Evolutionary conservation across 1,140 invertebrate species (phyloP).

Genomic region (Phymorhynchus buccinoides): DNA sequence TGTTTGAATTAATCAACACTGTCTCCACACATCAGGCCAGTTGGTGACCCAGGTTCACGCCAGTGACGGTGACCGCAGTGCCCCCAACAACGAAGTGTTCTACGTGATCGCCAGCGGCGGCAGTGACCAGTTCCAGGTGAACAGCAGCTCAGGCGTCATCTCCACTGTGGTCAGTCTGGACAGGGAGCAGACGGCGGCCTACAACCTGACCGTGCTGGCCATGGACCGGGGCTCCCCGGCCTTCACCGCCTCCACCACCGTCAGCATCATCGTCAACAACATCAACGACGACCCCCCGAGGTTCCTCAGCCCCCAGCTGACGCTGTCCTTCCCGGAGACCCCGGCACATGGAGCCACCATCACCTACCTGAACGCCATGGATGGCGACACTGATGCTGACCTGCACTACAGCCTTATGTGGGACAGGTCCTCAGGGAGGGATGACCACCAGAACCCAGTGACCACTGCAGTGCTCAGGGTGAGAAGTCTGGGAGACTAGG

Average conservation of each 20-base stretch:
- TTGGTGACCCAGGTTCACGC: constrained; percentile 46
- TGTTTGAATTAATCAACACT: neutral
- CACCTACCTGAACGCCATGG: constrained; percentile 24
- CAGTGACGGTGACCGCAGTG: constrained; percentile 52
- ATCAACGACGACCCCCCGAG: constrained; percentile 57
- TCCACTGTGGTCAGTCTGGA: constrained; percentile 52
- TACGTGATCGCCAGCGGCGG: constrained; percentile 55
- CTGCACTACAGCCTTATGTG: constrained; percentile 41
- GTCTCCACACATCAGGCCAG: constrained; percentile 18
- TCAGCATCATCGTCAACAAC: constrained; percentile 52
- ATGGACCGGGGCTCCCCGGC: constrained; percentile 54
- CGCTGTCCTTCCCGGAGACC: neutral
- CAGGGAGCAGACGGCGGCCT: constrained; percentile 47
- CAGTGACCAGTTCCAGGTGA: constrained; percentile 55
- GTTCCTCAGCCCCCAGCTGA: constrained; percentile 28
- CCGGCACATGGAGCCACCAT: neutral
- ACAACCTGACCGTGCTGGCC: constrained; percentile 53
- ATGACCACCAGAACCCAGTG: neutral
- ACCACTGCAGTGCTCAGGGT: neutral
- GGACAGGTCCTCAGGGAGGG: constrained; percentile 32
- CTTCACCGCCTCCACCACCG: constrained; percentile 39
- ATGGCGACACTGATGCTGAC: constrained; percentile 28
- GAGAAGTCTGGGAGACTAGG: too few species aligned
- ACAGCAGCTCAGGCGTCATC: constrained; percentile 54
- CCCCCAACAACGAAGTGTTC: constrained; percentile 59